Evolutionary conservation across 2,113 vertebrate genomes (phyloP), one percentile per base, ranked within the genome.

Genomic region (Leptosomus discolor): DNA sequence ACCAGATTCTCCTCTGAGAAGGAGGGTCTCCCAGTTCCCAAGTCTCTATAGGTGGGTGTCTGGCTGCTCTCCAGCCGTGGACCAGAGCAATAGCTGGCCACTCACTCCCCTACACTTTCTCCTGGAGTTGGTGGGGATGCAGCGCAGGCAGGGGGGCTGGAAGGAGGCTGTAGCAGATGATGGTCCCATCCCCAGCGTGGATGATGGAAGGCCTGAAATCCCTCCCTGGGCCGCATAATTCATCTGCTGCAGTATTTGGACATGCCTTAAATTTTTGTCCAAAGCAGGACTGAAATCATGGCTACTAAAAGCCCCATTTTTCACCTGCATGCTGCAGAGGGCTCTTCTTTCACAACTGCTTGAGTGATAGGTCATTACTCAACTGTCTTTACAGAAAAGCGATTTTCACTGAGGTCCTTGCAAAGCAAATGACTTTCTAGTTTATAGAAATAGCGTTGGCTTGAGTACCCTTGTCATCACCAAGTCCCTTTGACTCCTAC

Each of bases 291-390:
- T 50, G 67, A 56, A 74, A 1, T 36, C 0, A 4, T 41, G 70
- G 71, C 58, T 63, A 10, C 46, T 86, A 84, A 92, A 71, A 79
- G 61, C 84, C 91, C 74, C 78, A 54, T 90, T 88, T 93, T 48
- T 95, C 91, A 92, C 91, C 89, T 74, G 30, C 0, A 1, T 45
- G 79, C 8, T 85, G 65, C 19, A 74, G 96, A 57, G 41, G 78
- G 50, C 54, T 91, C 61, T 46, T 61, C 88, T 76, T 81, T 82
- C 89, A 85, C 69, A 78, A 12, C 73, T 85, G 51, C 89, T 16
- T 63, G 81, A 95, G 64, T 68, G 86, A 90, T n/a, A 58, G 81
- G 51, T n/a, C 76, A 82, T 95, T 89, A 95, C 39, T 86, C 75
- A 86, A 76, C 36, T 54, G 53, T 60, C n/a, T 63, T 12, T 56